Evolutionary conservation across 1,140 invertebrate genomes (phyloP), one percentile per base, ranked within the genome.

Genomic region (Zaprionus ghesquierei): DNA sequence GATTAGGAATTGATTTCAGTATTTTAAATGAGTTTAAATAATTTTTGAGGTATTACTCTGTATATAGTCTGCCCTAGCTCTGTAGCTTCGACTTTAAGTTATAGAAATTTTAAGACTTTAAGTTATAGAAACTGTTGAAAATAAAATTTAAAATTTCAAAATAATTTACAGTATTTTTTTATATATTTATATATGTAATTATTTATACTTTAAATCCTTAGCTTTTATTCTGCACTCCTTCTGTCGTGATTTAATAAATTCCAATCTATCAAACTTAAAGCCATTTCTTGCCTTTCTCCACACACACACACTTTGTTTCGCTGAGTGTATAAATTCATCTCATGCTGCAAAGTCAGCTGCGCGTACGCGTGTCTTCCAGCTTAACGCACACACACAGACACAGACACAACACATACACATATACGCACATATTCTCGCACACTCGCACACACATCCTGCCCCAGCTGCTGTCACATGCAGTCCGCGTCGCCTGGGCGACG

Each of bases 381-480:
- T 56, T 20, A 55, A 49, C 31, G 13, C 51, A 56, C 20, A 62
- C 35, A 15, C 35, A 46, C 9, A 49, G 22, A 9, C 8, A 10
- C 1, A 44, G n/a, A 44, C 38, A 20, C 41, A 44, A 6, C n/a
- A 41, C 15, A 38, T 5, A 15, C 35, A 38, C 35, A 5, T 12
- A 35, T 12, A 13, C 3, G 1, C 35, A 38, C n/a, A 41, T n/a
- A n/a, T n/a, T n/a, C n/a, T n/a, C 35, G 41, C 22, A 35, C 22
- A 18, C 1, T 44, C 23, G 23, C 6, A 58, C 18, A 23, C 5
- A 56, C 23, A 41, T 60, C 27, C 51, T 46, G 51, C 13, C 51
- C 9, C 62, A 46, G 56, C 71, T 61, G 51, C 77, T 84, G 81
- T 79, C 80, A 84, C 23, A 12, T n/a, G 46, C 81, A 85, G 77